These are phyloP conservation scores for Triops cancriformis DNA, from an alignment of 1,140 invertebrate genomes.

Conservation along the genomic window DNA sequence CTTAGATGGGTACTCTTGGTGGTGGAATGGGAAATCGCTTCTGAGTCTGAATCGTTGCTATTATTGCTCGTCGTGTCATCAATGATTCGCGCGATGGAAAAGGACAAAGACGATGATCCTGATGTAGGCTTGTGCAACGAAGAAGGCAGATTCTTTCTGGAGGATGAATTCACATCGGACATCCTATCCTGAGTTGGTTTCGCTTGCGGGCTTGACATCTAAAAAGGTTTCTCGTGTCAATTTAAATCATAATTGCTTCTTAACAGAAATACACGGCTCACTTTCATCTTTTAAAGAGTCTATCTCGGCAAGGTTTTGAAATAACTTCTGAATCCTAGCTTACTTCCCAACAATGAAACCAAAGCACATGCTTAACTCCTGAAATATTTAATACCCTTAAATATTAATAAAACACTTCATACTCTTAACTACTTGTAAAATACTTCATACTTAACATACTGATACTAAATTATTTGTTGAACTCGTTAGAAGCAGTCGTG, in stretches of 20 bases:
- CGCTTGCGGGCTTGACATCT: neutral
- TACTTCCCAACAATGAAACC: too few species aligned
- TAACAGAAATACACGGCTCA: neutral
- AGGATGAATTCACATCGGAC: neutral
- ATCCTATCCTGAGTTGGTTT: neutral
- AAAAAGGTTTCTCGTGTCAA: neutral
- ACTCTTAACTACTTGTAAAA: too few species aligned
- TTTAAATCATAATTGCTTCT: neutral
- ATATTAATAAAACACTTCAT: too few species aligned
- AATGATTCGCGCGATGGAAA: conserved; percentile 26
- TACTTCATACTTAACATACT: too few species aligned
- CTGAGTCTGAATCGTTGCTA: neutral
- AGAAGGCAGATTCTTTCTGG: neutral
- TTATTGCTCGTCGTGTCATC: conserved; percentile 14
- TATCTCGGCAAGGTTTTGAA: too few species aligned
- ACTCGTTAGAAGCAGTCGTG: too few species aligned
- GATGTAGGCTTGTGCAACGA: neutral
- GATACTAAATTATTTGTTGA: too few species aligned
- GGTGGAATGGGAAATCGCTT: neutral
- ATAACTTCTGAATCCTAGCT: too few species aligned
- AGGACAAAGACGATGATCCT: conserved; percentile 18
- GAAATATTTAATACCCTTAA: too few species aligned
- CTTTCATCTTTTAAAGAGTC: too few species aligned
- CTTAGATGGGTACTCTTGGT: neutral
- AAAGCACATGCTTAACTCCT: too few species aligned